These are phyloP conservation scores for Pseudocheirus occidentalis DNA, from an alignment of 2,797 vertebrate genomes.

Conservation along the genomic window DNA sequence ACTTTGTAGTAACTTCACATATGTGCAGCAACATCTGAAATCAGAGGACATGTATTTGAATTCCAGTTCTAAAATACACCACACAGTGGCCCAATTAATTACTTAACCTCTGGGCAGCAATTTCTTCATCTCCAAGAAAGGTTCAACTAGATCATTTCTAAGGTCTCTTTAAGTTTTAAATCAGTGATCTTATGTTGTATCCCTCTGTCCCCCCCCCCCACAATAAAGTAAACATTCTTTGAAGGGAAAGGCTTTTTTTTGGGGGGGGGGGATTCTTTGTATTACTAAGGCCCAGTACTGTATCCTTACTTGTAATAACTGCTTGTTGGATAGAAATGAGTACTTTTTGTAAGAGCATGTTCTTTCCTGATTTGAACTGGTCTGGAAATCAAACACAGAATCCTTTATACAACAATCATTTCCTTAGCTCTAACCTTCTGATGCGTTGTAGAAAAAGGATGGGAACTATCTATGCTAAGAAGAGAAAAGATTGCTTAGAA, in stretches of 20 bases:
- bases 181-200: neutral
- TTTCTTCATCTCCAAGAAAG: neutral
- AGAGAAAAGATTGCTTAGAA: neutral
- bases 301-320: neutral
- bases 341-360: neutral
- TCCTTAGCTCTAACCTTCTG: conserved; percentile 34
- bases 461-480: neutral
- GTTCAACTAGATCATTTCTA: neutral
- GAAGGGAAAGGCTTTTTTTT: neutral
- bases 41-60: neutral
- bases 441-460: conserved; percentile 1
- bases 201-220: neutral
- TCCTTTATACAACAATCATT: conserved; percentile 6
- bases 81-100: neutral
- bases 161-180: neutral
- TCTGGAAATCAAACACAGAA: conserved; percentile 5
- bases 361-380: conserved; percentile 7
- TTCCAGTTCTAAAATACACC: neutral
- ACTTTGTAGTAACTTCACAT: neutral
- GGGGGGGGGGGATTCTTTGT: neutral
- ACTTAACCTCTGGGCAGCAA: neutral
- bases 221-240: neutral
- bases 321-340: neutral
- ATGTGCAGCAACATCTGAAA: neutral
- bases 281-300: neutral